Evolutionary conservation across 2,888 invertebrate genomes (phyloP), one percentile per base, ranked within the genome.

Genomic region (Spodoptera exigua): DNA sequence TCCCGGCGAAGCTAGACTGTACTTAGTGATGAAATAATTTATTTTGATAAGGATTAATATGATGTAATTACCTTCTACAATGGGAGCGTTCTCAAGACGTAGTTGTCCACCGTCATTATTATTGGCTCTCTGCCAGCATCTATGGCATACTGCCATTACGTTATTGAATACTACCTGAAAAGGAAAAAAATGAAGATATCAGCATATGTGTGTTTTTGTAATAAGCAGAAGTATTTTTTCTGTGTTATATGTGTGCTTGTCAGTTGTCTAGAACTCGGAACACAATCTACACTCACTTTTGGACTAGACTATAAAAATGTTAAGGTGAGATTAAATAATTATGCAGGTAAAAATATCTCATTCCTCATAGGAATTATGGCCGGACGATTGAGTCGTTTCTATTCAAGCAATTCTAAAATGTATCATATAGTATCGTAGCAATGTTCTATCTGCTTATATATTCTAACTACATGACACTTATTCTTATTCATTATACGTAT

Each of bases 41-140:
- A 11, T 13, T 14, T 45, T 49, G 35, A n/a, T 44, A 14, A 34
- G 35, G 44, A 45, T n/a, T n/a, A n/a, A n/a, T n/a, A n/a, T n/a
- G n/a, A n/a, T n/a, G n/a, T n/a, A n/a, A n/a, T n/a, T n/a, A n/a
- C 27, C 48, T 48, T 48, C 46, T 10, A 18, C 16, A 41, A 51
- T 3, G 40, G 40, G 51, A 47, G 0, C 36, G 37, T 37, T 1
- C 0, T 48, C 48, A 48, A 2, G 47, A 7, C 37, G 21, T 11
- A 0, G 37, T 48, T 37, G 32, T n/a, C n/a, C n/a, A 27, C 13
- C 3, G 14, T 13, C 10, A 13, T 10, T 14, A 58, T 51, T 58
- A 2, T 51, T 58, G 44, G 57, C 57, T 58, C 51, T 58, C 44
- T 58, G 59, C 52, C 44, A 55, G 47, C 60, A 61, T 55, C 55